Percentiles rank a stretch among this genome's conserved stretches.
Evolutionary conservation across 1,140 invertebrate genomes (phyloP).

Genomic region (Adelges cooleyi): DNA sequence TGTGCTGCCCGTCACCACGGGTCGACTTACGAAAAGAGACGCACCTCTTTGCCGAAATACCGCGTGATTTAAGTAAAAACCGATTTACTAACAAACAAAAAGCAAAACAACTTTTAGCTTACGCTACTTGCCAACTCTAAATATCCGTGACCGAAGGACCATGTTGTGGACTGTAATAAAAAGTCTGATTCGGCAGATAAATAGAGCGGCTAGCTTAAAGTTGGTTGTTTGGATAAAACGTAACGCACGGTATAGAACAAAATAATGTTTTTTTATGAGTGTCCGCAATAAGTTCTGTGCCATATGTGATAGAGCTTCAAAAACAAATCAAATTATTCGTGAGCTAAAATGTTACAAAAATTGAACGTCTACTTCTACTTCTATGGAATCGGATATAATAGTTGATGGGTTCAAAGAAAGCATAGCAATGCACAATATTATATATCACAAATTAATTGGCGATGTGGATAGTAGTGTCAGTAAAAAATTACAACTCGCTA

Average conservation of each 20-base stretch:
- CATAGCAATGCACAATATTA: conserved; percentile 35
- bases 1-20: too few species aligned
- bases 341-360: conserved; percentile 19
- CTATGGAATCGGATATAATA: conserved; percentile 9
- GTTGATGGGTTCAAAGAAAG: conserved; percentile 37
- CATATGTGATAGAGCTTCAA: background rate
- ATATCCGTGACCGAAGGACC: too few species aligned
- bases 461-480: conserved; percentile 36
- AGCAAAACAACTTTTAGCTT: too few species aligned
- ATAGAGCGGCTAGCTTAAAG: too few species aligned
- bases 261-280: conserved; percentile 33
- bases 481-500: background rate
- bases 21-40: too few species aligned
- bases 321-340: background rate
- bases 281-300: conserved; percentile 18
- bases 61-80: too few species aligned
- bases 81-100: too few species aligned
- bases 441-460: conserved; percentile 35
- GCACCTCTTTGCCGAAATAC: too few species aligned
- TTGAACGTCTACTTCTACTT: background rate
- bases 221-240: too few species aligned
- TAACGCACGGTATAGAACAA: conserved; percentile 28
- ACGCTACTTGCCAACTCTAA: too few species aligned
- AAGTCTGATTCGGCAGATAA: too few species aligned
- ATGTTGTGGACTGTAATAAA: too few species aligned